Conservation (phyloP, 2,888 invertebrate species). For the Anaspis maculata region DNA sequence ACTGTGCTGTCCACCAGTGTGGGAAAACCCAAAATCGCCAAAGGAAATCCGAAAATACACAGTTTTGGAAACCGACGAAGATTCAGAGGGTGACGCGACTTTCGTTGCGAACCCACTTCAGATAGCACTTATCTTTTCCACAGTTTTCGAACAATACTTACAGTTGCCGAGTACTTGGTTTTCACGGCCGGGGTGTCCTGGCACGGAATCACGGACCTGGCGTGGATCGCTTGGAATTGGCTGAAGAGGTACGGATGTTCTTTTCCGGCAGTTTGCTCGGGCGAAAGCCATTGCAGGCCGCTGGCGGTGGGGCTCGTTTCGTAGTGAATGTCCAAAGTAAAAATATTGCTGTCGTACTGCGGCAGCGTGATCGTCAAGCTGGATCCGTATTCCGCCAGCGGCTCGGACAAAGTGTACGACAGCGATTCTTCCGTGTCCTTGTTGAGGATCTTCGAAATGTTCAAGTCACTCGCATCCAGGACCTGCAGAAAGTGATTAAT, state of each 20-base stretch:
- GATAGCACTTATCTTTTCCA: too few relatives aligned
- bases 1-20: too few relatives aligned
- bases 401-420: constrained; percentile 51
- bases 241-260: constrained; percentile 78
- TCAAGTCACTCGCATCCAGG: constrained; percentile 66
- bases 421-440: constrained; percentile 25
- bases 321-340: constrained; percentile 59
- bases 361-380: constrained; percentile 67
- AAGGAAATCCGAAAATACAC: too few relatives aligned
- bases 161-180: constrained; percentile 58
- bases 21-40: too few relatives aligned
- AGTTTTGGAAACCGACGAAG: too few relatives aligned
- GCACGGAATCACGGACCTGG: constrained; percentile 82
- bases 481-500: constrained; percentile 45
- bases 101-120: neutral
- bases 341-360: too few relatives aligned
- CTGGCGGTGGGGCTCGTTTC: constrained; percentile 68
- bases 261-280: constrained; percentile 82
- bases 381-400: constrained; percentile 63
- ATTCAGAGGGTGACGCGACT: too few relatives aligned
- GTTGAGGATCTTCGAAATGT: constrained; percentile 49
- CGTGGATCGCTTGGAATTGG: constrained; percentile 75
- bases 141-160: too few relatives aligned
- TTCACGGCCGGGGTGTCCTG: constrained; percentile 91
- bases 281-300: constrained; percentile 83